A percentile compares a stretch with the other conserved stretches of the same genome.
Conservation (phyloP, 2,888 invertebrate species). For the Eilema depressum region DNA sequence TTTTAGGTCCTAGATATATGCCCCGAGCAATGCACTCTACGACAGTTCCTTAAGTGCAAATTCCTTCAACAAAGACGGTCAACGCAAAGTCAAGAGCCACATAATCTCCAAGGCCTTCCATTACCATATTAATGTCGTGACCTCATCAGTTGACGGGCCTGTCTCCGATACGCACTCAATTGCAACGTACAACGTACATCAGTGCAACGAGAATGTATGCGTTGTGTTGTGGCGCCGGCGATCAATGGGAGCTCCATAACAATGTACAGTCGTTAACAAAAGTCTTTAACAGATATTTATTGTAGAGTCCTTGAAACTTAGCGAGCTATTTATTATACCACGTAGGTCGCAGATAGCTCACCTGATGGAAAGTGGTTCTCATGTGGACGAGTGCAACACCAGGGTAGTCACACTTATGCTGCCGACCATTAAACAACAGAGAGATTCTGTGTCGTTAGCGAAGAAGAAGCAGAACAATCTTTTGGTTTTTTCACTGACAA, state of each 20-base stretch:
- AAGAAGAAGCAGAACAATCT: too few species aligned
- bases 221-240: slow-evolving; percentile 9
- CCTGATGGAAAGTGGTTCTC: too few species aligned
- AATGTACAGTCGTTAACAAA: not conserved
- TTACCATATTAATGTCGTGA: slow-evolving; percentile 24
- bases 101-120: slow-evolving; percentile 19
- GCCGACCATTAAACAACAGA: too few species aligned
- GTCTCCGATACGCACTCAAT: slow-evolving; percentile 12
- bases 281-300: not conserved
- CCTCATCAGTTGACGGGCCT: slow-evolving; percentile 35
- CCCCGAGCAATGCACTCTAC: too few species aligned
- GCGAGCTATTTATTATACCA: too few species aligned
- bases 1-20: too few species aligned
- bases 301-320: too few species aligned
- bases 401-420: too few species aligned
- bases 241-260: slow-evolving; percentile 15
- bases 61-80: not conserved
- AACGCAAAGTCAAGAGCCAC: slow-evolving; percentile 14
- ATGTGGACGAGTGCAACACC: too few species aligned
- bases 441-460: too few species aligned
- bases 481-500: too few species aligned
- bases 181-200: slow-evolving; percentile 6
- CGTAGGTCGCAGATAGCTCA: too few species aligned
- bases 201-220: slow-evolving; percentile 17
- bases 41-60: not conserved